Evolutionary conservation across 2,888 invertebrate genomes (phyloP), one percentile per base, ranked within the genome.

Genomic region (Acronicta aceris): DNA sequence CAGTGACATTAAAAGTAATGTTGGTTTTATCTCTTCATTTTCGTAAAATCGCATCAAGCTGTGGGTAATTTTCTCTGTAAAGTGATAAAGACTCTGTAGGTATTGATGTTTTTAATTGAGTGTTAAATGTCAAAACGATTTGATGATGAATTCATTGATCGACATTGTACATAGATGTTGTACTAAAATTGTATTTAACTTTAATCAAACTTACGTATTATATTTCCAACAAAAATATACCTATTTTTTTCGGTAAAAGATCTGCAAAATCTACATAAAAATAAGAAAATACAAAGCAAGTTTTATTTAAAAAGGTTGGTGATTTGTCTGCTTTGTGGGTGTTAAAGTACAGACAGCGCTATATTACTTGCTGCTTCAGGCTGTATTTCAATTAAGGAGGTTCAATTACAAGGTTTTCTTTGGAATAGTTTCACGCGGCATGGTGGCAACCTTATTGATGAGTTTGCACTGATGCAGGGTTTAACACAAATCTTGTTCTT

Each of bases 351-450:
- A 36, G 52, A 36, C 25, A 53, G 33, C 33, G 15, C 50, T 25
- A 54, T 45, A 48, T 64, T 54, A 25, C 65, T 59, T 54, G 25
- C 59, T 10, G 15, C 36, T 70, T 16, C 57, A 33, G 54, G 54
- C 36, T 55, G 27, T 53, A 54, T 50, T 65, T 71, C 46, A 65
- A 70, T 70, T 70, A 70, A 25, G 55, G 15, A 64, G 48, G 30
- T 70, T 51, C 49, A 64, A 69, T 71, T 59, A 65, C 13, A 52
- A 48, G 71, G 51, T 59, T 71, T 54, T 71, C 67, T 68, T 64
- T 30, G 47, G 40, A 36, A 61, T 43, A 40, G 49, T 41, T 27
- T 64, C 25, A 36, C 47, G 43, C 21, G n/a, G 30, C 38, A 8
- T 30, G 51, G 49, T 48, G 60, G 40, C 50, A 70, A 38, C 38